These are phyloP conservation scores for mouse (Mus musculus) DNA, from an alignment of 2,113 vertebrate genomes.

Conservation along the genomic window DNA sequence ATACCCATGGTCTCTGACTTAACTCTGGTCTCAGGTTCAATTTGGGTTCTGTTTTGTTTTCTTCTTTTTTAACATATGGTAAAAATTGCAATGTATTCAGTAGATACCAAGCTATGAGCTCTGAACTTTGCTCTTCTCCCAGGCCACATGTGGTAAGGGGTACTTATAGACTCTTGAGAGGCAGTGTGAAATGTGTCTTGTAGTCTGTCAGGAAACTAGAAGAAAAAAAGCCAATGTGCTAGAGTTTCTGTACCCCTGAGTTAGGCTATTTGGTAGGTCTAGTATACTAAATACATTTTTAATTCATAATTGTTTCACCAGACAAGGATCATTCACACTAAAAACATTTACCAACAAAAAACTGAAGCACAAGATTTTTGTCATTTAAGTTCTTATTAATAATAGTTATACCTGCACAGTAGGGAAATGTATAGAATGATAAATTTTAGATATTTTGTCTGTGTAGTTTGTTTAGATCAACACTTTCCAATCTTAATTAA, in stretches of 20 bases:
- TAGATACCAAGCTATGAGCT: not conserved
- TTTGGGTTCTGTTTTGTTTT: not conserved
- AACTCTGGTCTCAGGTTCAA: not conserved
- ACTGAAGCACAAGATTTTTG: too few species aligned
- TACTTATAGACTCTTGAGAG: too few species aligned
- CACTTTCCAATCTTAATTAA: not conserved
- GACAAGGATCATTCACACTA: not conserved
- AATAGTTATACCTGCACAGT: not conserved
- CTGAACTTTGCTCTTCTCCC: not conserved
- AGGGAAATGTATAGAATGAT: not conserved
- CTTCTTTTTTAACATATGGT: not conserved
- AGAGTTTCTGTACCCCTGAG: rapidly evolving
- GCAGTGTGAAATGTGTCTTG: too few species aligned
- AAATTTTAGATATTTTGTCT: not conserved
- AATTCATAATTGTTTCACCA: not conserved
- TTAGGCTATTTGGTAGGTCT: not conserved
- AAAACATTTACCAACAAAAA: not conserved
- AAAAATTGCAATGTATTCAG: not conserved
- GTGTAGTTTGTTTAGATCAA: not conserved
- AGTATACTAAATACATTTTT: not conserved
- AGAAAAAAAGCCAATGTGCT: not conserved
- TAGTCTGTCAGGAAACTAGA: not conserved
- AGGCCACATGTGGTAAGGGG: not conserved
- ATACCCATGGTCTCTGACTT: not conserved
- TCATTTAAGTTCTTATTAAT: not conserved